Evolutionary conservation across 2,797 vertebrate genomes (phyloP).

Genomic region (Prionace glauca): DNA sequence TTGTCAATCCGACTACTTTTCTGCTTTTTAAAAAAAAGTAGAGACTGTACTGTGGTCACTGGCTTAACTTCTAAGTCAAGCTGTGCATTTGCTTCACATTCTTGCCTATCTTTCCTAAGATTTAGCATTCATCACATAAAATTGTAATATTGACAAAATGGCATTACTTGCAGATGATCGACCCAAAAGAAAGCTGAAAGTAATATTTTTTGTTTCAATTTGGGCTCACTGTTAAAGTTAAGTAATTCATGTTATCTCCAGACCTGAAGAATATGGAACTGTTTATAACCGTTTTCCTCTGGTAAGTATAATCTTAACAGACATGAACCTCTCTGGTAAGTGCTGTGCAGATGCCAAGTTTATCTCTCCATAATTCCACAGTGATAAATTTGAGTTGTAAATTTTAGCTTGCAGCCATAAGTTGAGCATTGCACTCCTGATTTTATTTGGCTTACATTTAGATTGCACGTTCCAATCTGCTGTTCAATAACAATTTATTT

Average conservation of each 20-base stretch:
- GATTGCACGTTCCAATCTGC: not conserved
- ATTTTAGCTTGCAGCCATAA: constrained; percentile 19
- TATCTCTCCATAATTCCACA: not conserved
- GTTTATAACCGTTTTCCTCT: not conserved
- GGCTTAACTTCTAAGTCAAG: not conserved
- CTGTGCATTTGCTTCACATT: not conserved
- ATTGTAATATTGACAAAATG: not conserved
- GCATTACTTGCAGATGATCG: not conserved
- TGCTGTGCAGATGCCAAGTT: not conserved
- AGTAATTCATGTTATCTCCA: not conserved
- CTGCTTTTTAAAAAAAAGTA: not conserved
- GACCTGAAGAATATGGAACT: not conserved
- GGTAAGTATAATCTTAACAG: not conserved
- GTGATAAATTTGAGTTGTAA: constrained; percentile 1
- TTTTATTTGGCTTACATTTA: not conserved
- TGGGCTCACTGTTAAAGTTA: not conserved
- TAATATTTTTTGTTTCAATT: not conserved
- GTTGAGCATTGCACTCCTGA: not conserved
- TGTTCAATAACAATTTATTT: not conserved
- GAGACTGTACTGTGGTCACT: not conserved
- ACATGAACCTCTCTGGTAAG: not conserved
- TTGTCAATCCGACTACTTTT: not conserved
- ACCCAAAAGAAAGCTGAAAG: not conserved
- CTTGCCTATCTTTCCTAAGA: not conserved
- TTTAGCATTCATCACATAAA: not conserved